Evolutionary conservation across 2,888 invertebrate species (phyloP), one percentile per base, ranked within the genome.

Genomic region (Cyclophora punctaria): DNA sequence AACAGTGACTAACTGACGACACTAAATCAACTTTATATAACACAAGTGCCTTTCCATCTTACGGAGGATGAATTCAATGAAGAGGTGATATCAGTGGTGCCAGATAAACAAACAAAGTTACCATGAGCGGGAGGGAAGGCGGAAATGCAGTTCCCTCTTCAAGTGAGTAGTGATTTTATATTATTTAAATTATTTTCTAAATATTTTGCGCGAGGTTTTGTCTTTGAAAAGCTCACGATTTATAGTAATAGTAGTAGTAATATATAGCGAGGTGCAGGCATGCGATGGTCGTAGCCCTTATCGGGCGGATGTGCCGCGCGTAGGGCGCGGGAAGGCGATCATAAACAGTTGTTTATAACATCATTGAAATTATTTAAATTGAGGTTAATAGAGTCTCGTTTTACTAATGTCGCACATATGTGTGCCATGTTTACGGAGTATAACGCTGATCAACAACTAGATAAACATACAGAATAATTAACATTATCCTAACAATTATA

Each of bases 131-230:
- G 78, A 83, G 82, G 79, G 83, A 82, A 82, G 83, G 80, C 84
- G 87, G 87, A 86, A 85, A 82, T 87, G 85, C 85, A 88, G 84
- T 84, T 85, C 84, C 86, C 79, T 83, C 85, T 84, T 83, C 80
- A 67, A 85, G 87, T 88, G 76, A 88, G 87, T 86, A 80, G 65
- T 58, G 55, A 67, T 62, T 62, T 64, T 55, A 62, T 48, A 58
- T 65, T 60, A 63, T 52, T 60, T 48, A 52, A 20, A 20, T 58
- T 52, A 48, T 54, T 50, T 47, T 50, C 52, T 56, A 54, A 54
- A 49, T 54, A 58, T 48, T 58, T 52, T 53, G 47, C 42, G 55
- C 55, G 48, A 54, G 46, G 50, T 60, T 51, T 55, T 53, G 46
- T 53, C 50, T 52, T 63, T 51, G 47, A 3, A 3, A 46, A 53